These are phyloP conservation scores for Myrmecophaga tridactyla DNA, from an alignment of 2,113 vertebrate genomes.

Conservation along the genomic window DNA sequence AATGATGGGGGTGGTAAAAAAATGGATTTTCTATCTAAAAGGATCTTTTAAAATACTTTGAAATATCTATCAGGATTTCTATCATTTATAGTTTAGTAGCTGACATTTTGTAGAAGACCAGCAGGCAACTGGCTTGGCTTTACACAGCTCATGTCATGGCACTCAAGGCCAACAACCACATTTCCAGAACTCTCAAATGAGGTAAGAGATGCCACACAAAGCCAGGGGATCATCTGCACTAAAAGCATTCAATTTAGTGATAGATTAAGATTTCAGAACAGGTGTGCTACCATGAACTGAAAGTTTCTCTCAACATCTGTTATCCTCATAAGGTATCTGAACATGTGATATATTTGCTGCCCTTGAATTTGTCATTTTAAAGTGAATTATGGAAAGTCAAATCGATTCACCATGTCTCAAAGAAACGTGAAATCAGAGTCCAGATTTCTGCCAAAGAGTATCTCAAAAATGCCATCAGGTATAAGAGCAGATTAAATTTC, in stretches of 20 bases:
- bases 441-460: background rate
- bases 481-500: background rate
- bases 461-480: background rate
- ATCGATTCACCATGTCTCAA: background rate
- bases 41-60: background rate
- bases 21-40: background rate
- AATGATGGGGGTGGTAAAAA: background rate
- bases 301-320: background rate
- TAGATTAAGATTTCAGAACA: background rate
- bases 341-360: background rate
- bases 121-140: background rate
- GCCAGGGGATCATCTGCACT: background rate
- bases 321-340: background rate
- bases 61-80: background rate
- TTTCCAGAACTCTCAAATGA: background rate
- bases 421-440: background rate
- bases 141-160: background rate
- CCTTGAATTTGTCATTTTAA: background rate
- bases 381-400: background rate
- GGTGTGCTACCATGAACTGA: background rate
- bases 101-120: background rate
- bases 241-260: background rate
- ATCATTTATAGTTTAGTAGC: background rate
- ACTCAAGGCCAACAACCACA: background rate
- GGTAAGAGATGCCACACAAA: background rate